phyloP scores from a whole-genome alignment of 2,797 vertebrate genomes.

The Phyllotis vaccarum region DNA sequence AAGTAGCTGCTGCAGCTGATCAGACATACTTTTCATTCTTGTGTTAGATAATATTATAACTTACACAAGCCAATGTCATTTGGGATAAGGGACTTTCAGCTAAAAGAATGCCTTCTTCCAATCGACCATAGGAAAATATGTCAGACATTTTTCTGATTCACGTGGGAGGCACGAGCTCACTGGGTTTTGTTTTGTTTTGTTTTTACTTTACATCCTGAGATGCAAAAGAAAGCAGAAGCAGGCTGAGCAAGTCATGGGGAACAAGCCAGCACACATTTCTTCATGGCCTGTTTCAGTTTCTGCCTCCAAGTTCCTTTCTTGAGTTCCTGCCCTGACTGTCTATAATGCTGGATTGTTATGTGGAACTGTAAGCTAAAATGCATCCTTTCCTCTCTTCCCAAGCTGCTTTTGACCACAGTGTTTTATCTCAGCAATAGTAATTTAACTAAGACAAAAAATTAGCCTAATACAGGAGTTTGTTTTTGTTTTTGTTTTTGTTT shows the following conservation, averaged over 20 bases:
- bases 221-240: background rate
- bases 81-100: background rate
- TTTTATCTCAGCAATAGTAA: background rate
- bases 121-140: background rate
- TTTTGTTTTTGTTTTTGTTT: background rate
- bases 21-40: background rate
- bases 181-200: no score
- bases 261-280: background rate
- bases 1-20: background rate
- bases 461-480: background rate
- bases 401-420: background rate
- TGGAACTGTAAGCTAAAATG: background rate
- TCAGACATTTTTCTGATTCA: background rate
- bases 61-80: background rate
- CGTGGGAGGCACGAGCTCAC: no score
- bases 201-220: no score
- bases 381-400: background rate
- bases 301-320: background rate
- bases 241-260: background rate
- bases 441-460: background rate
- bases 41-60: background rate
- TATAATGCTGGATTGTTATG: background rate
- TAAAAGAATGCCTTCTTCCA: background rate
- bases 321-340: background rate
- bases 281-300: background rate